Percentiles rank a stretch among this genome's conserved stretches.
phyloP scores from a whole-genome alignment of 2,797 vertebrate species.

The Rhabdomys pumilio region DNA sequence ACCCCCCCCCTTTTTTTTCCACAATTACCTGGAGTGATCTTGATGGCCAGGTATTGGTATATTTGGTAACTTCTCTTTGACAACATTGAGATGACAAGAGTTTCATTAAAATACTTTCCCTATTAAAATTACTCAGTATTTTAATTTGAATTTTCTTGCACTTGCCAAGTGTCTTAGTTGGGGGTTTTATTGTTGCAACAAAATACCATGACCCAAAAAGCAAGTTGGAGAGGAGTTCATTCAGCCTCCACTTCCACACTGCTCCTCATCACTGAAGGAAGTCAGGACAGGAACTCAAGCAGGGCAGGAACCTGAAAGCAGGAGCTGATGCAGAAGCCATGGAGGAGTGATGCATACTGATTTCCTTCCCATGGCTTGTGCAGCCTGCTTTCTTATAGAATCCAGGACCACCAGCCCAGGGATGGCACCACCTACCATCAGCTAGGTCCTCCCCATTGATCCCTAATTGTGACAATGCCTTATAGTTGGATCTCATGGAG shows the following conservation, averaged over 20 bases:
- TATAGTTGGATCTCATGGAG: not conserved
- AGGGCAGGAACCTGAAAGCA: not conserved
- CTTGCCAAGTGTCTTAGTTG: not conserved
- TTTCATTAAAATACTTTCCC: constrained; percentile 21
- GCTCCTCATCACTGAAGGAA: not conserved
- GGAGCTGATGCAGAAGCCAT: not conserved
- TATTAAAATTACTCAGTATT: not conserved
- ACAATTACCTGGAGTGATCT: not conserved
- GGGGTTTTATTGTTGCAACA: not conserved
- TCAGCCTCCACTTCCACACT: not conserved
- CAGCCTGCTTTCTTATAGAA: not conserved
- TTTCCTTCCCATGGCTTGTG: not conserved
- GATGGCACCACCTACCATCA: not conserved
- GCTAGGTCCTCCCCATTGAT: not conserved
- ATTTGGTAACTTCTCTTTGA: constrained; percentile 17
- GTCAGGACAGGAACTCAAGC: not conserved
- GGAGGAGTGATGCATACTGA: not conserved
- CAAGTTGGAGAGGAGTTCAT: not conserved
- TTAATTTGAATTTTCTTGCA: not conserved
- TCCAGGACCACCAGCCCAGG: not conserved
- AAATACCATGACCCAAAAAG: not conserved
- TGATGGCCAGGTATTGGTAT: not conserved
- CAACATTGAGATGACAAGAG: not conserved
- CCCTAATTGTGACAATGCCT: not conserved
- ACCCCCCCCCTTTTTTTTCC: not conserved